Percentiles rank a stretch among this genome's conserved stretches.
phyloP scores from a whole-genome alignment of 2,888 invertebrate species.

The Andrena marginata region DNA sequence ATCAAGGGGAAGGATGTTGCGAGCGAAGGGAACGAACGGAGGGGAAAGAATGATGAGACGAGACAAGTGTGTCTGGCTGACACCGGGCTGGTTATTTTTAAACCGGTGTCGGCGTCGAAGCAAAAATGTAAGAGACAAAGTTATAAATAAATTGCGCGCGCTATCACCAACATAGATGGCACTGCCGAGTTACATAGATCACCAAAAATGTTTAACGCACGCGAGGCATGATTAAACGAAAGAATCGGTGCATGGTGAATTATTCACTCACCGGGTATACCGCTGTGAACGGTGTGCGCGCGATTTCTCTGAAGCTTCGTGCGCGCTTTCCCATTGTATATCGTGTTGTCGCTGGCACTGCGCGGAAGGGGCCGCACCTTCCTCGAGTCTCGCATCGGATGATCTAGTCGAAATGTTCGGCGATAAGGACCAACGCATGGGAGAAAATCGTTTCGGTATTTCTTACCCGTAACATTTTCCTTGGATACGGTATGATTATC shows the following conservation, averaged over 20 bases:
- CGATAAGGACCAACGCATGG: no score
- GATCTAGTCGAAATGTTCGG: constrained; percentile 71
- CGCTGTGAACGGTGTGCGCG: constrained; percentile 76
- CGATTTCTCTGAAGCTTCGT: constrained; percentile 79
- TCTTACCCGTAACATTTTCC: constrained; percentile 80
- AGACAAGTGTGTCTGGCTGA: constrained; percentile 62
- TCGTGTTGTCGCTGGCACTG: constrained; percentile 84
- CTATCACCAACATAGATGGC: constrained; percentile 71
- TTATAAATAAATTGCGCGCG: constrained; percentile 76
- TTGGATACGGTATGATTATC: constrained; percentile 78
- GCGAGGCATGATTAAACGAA: neutral
- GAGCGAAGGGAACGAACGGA: constrained; percentile 28
- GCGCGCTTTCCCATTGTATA: constrained; percentile 81
- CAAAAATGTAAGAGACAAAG: constrained; percentile 71
- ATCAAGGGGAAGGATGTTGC: constrained; percentile 31
- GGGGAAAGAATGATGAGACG: constrained; percentile 37
- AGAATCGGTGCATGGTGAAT: neutral
- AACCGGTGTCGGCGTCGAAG: constrained; percentile 74
- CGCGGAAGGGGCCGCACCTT: constrained; percentile 82
- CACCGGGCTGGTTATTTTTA: constrained; percentile 77
- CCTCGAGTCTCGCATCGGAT: constrained; percentile 79
- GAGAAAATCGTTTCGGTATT: neutral
- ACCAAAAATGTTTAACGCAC: constrained; percentile 10
- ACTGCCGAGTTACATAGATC: constrained; percentile 48
- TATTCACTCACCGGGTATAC: constrained; percentile 82